Evolutionary conservation across 2,888 invertebrate species (phyloP).

Genomic region (Camptogramma bilineatum): DNA sequence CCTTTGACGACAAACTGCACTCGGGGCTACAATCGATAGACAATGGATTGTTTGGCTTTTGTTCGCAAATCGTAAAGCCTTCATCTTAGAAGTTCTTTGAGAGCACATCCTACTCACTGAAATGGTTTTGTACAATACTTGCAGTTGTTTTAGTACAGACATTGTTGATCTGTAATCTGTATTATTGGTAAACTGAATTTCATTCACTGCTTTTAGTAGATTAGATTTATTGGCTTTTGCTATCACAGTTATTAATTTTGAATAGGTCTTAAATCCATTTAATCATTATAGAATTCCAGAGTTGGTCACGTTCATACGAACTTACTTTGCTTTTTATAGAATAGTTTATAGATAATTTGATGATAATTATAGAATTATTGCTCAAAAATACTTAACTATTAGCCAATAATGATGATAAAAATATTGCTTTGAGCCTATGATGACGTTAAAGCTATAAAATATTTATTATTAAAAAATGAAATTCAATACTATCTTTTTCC

Average conservation of each 20-base stretch:
- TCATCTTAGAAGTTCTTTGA: slow-evolving; percentile 71
- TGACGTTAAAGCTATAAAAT: too few relatives aligned
- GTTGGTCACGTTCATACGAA: too few relatives aligned
- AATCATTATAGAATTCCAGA: too few relatives aligned
- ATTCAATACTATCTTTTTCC: too few relatives aligned
- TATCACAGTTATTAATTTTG: not conserved
- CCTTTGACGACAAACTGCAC: slow-evolving; percentile 80
- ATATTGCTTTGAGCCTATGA: too few relatives aligned
- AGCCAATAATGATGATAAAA: too few relatives aligned
- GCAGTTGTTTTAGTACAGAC: slow-evolving; percentile 50
- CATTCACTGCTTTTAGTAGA: slow-evolving; percentile 45
- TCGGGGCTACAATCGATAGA: slow-evolving; percentile 76
- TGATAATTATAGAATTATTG: too few relatives aligned
- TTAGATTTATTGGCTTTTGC: slow-evolving; percentile 21
- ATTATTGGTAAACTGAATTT: slow-evolving; percentile 47
- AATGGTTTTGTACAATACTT: slow-evolving; percentile 59
- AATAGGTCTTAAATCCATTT: too few relatives aligned
- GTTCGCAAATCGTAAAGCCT: slow-evolving; percentile 76
- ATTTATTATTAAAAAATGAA: too few relatives aligned
- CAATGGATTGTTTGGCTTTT: slow-evolving; percentile 80
- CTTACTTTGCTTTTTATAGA: too few relatives aligned
- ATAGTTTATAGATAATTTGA: too few relatives aligned
- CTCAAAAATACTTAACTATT: too few relatives aligned
- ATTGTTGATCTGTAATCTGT: slow-evolving; percentile 18
- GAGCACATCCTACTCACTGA: slow-evolving; percentile 61